Evolutionary conservation across 1,140 invertebrate genomes (phyloP).

Genomic region (Antheraea pernyi): DNA sequence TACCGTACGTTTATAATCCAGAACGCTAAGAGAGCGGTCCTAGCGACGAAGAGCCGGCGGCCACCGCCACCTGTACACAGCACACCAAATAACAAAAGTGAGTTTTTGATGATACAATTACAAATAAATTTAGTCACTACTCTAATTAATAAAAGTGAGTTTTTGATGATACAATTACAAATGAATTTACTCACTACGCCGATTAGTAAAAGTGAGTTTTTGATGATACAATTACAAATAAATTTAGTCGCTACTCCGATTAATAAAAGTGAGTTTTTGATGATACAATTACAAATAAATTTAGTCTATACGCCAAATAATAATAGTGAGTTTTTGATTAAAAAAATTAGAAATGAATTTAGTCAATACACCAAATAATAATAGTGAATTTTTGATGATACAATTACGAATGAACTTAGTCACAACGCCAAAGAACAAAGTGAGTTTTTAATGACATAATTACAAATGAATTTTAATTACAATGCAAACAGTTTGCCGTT

Average conservation of each 20-base stretch:
- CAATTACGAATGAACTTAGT: too few species aligned
- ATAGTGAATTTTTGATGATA: constrained; percentile 42
- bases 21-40: constrained; percentile 63
- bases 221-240: too few species aligned
- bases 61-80: constrained; percentile 60
- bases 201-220: constrained; percentile 56
- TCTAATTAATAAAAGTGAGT: constrained; percentile 60
- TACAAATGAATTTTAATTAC: too few species aligned
- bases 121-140: constrained; percentile 12
- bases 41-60: constrained; percentile 65
- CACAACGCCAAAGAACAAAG: too few species aligned
- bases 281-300: too few species aligned
- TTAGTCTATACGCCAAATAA: constrained; percentile 37
- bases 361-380: constrained; percentile 41
- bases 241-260: constrained; percentile 27
- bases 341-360: too few species aligned
- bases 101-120: constrained; percentile 21
- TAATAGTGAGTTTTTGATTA: constrained; percentile 47
- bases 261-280: constrained; percentile 53
- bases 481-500: too few species aligned
- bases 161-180: background rate
- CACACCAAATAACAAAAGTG: constrained; percentile 57
- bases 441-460: too few species aligned
- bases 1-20: constrained; percentile 14
- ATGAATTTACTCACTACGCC: constrained; percentile 22